Conservation (phyloP, 2,113 vertebrate species). For the Pantherophis guttatus region DNA sequence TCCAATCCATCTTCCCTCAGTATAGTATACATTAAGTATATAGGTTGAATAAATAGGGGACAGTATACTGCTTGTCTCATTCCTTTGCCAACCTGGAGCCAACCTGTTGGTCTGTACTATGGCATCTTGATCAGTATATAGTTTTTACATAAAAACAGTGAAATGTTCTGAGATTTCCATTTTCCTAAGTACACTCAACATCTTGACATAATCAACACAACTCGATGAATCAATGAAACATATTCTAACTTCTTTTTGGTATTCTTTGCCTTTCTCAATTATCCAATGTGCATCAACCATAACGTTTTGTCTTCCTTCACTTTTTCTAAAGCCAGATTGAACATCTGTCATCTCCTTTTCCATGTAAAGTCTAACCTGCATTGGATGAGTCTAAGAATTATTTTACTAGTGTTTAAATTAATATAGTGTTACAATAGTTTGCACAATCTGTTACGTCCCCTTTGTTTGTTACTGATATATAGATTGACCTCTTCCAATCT, state of each 20-base stretch:
- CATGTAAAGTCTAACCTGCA: neutral
- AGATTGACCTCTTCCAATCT: neutral
- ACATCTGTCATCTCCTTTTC: neutral
- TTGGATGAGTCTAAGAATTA: neutral
- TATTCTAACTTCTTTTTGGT: neutral
- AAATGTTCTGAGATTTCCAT: neutral
- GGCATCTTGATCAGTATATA: neutral
- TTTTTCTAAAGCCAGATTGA: neutral
- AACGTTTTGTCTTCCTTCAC: neutral
- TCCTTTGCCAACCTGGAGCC: neutral
- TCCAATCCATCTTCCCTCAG: neutral
- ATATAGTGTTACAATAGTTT: neutral
- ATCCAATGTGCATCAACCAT: neutral
- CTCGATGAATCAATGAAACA: neutral
- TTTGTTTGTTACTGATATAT: neutral
- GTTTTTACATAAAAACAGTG: neutral
- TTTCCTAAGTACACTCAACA: neutral
- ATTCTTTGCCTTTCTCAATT: neutral
- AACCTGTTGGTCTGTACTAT: neutral
- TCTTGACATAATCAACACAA: neutral
- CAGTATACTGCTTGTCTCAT: neutral
- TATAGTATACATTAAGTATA: neutral
- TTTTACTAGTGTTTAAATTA: neutral
- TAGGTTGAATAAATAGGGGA: neutral
- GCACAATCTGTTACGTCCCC: neutral